Conservation (phyloP, 2,888 invertebrate genomes). For the Mamestra brassicae region DNA sequence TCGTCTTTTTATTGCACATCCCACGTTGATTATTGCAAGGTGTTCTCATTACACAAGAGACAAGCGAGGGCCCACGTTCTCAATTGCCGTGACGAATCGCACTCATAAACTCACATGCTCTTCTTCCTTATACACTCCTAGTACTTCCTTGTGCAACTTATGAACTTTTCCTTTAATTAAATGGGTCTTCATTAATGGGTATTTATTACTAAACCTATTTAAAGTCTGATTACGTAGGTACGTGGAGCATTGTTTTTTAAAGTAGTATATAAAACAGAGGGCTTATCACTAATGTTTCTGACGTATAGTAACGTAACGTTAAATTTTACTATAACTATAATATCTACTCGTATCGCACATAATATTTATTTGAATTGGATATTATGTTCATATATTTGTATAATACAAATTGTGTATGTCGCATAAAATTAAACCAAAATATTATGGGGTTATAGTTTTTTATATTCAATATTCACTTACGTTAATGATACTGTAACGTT, state of each 20-base stretch:
- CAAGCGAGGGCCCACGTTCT: conserved; percentile 77
- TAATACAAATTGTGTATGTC: no score
- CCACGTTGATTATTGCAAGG: conserved; percentile 71
- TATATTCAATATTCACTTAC: no score
- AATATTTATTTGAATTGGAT: no score
- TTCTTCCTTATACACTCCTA: conserved; percentile 73
- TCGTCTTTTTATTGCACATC: conserved; percentile 75
- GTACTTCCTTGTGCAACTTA: conserved; percentile 66
- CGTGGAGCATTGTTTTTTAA: neutral
- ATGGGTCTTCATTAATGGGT: conserved; percentile 51
- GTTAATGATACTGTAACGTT: no score
- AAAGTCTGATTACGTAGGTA: conserved; percentile 13
- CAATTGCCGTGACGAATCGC: conserved; percentile 89
- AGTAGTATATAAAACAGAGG: no score
- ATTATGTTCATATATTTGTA: no score
- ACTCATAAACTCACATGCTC: conserved; percentile 85
- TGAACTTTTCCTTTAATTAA: conserved; percentile 80
- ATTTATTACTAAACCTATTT: conserved; percentile 39
- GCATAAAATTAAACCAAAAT: no score
- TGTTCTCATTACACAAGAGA: conserved; percentile 74
- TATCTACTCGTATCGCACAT: no score
- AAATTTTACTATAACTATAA: no score
- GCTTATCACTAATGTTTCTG: no score
- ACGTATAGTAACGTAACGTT: no score
- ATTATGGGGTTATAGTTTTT: no score